Evolutionary conservation across 2,113 vertebrate species (phyloP).

Genomic region (Platycercus adscitus): DNA sequence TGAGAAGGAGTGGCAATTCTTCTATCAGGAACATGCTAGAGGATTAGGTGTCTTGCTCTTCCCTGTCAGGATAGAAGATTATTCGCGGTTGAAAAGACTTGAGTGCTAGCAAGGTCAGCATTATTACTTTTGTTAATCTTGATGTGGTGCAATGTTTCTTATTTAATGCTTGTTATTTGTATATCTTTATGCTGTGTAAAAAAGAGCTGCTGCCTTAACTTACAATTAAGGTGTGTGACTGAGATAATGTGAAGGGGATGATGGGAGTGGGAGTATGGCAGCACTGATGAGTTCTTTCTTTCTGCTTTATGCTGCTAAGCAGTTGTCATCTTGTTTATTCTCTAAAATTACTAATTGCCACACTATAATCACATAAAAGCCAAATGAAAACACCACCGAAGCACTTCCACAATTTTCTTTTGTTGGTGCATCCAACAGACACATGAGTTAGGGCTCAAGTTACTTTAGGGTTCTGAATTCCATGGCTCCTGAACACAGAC

Average conservation of each 20-base stretch:
- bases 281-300: constrained; percentile 50
- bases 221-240: constrained; percentile 17
- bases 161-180: constrained; percentile 71
- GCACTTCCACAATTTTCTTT: not conserved
- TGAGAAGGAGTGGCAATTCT: constrained; percentile 45
- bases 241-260: not conserved
- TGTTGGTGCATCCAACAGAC: not conserved
- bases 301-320: constrained; percentile 26
- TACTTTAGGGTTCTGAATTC: not conserved
- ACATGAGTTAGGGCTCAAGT: not conserved
- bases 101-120: constrained; percentile 65
- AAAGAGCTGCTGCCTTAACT: constrained; percentile 16
- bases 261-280: constrained; percentile 32
- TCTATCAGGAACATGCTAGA: constrained; percentile 39
- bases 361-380: constrained; percentile 32
- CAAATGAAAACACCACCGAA: constrained; percentile 37
- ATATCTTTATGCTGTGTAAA: constrained; percentile 29
- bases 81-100: constrained; percentile 64
- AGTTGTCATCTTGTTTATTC: constrained; percentile 59
- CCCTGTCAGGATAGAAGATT: constrained; percentile 49
- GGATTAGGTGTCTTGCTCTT: constrained; percentile 53
- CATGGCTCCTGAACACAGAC: not conserved
- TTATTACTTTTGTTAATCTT: constrained; percentile 71
- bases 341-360: constrained; percentile 58
- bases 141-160: constrained; percentile 56